These are phyloP conservation scores for Pitta sordida DNA, from an alignment of 2,113 vertebrate genomes.

Conservation along the genomic window DNA sequence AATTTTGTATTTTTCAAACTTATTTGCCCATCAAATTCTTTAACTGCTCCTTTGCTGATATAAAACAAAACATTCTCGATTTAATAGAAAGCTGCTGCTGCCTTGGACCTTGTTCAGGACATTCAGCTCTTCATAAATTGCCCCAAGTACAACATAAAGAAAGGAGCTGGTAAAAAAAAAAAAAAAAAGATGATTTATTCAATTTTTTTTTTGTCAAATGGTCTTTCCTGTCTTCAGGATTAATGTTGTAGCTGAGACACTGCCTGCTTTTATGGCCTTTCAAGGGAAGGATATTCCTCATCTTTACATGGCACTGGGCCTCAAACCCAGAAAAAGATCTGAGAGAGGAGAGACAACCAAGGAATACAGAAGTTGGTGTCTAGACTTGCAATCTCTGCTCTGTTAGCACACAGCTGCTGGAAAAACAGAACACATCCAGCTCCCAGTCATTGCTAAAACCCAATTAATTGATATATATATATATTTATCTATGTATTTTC, in stretches of 20 bases:
- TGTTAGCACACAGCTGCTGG: background rate
- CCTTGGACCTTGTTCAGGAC: background rate
- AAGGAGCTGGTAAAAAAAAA: background rate
- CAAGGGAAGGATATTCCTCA: background rate
- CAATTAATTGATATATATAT: background rate
- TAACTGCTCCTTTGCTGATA: background rate
- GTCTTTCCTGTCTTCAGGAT: background rate
- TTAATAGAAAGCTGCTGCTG: background rate
- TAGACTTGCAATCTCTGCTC: background rate
- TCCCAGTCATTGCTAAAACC: background rate
- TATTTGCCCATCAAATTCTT: background rate
- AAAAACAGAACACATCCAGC: background rate
- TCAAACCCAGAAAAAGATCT: background rate
- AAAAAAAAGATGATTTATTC: background rate
- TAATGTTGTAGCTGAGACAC: background rate
- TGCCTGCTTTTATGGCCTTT: background rate
- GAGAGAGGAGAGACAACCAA: background rate
- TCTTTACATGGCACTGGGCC: background rate
- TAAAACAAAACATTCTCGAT: background rate
- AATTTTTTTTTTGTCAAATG: background rate
- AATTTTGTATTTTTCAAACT: background rate
- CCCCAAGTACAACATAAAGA: background rate
- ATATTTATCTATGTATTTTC: background rate
- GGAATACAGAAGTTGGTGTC: background rate
- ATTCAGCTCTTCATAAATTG: background rate